phyloP scores from a whole-genome alignment of 2,113 vertebrate species.

The Mobula hypostoma region DNA sequence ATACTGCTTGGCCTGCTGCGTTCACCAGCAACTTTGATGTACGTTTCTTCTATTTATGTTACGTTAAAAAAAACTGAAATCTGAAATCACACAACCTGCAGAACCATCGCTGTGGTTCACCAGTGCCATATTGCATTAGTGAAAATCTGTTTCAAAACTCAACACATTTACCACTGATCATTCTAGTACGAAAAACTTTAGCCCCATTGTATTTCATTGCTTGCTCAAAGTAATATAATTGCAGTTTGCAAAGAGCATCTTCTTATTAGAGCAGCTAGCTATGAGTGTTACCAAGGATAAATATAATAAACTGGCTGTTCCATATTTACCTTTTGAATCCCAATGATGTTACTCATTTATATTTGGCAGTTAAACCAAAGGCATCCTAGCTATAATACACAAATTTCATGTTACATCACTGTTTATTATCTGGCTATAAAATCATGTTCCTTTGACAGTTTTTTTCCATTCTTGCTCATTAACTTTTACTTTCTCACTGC shows the following conservation, averaged over 20 bases:
- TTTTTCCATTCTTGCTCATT: background rate
- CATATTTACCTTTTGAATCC: background rate
- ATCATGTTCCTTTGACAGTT: background rate
- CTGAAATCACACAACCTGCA: background rate
- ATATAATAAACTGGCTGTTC: background rate
- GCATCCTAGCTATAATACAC: background rate
- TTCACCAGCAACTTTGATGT: too few relatives aligned
- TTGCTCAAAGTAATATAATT: background rate
- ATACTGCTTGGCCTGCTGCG: too few relatives aligned
- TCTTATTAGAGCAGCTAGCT: background rate
- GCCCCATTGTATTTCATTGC: background rate
- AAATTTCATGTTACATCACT: background rate
- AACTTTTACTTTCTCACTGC: background rate
- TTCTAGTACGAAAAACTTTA: background rate
- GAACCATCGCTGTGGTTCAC: too few relatives aligned
- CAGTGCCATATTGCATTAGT: background rate
- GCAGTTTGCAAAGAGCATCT: background rate
- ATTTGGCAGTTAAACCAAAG: background rate
- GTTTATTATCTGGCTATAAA: background rate
- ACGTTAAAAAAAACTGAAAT: background rate
- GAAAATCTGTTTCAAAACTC: background rate
- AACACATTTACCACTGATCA: background rate
- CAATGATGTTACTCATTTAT: background rate
- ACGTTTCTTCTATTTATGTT: background rate
- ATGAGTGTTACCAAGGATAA: background rate